Evolutionary conservation across 2,888 invertebrate species (phyloP).

Genomic region (Pollenia labialis): DNA sequence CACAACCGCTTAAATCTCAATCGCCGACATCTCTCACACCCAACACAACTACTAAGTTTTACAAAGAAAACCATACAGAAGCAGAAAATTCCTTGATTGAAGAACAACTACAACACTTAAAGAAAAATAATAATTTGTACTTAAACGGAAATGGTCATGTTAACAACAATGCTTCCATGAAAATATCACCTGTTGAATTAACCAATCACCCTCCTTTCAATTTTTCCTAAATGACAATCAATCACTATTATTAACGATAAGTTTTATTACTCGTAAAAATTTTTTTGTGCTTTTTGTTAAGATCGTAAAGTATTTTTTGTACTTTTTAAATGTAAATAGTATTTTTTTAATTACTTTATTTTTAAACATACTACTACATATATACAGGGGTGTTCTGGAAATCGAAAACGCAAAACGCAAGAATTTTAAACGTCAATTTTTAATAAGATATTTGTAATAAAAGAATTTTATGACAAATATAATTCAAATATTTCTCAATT

Average conservation of each 20-base stretch:
- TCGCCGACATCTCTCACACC: constrained; percentile 56
- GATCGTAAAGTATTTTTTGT: constrained; percentile 47
- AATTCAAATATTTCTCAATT: too few relatives aligned
- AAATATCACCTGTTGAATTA: constrained; percentile 75
- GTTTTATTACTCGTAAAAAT: constrained; percentile 12
- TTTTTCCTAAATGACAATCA: constrained; percentile 32
- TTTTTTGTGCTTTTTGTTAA: constrained; percentile 40
- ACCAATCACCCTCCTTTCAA: constrained; percentile 71
- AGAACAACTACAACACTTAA: constrained; percentile 78
- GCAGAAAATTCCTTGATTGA: constrained; percentile 78
- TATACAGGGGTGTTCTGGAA: too few relatives aligned
- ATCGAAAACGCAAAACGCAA: too few relatives aligned
- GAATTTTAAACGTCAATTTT: too few relatives aligned
- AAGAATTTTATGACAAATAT: too few relatives aligned
- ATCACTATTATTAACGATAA: constrained; percentile 36
- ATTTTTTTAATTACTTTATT: constrained; percentile 4
- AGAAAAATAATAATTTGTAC: constrained; percentile 76
- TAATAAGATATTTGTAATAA: too few relatives aligned
- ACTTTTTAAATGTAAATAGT: constrained; percentile 56
- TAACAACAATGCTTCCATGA: constrained; percentile 51
- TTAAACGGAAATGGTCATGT: constrained; percentile 76
- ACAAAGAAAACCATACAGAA: constrained; percentile 49
- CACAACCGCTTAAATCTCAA: constrained; percentile 74
- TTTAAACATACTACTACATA: not conserved
- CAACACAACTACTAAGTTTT: not conserved